Evolutionary conservation across 2,113 vertebrate species (phyloP).

Genomic region (Sinosuthora webbiana): DNA sequence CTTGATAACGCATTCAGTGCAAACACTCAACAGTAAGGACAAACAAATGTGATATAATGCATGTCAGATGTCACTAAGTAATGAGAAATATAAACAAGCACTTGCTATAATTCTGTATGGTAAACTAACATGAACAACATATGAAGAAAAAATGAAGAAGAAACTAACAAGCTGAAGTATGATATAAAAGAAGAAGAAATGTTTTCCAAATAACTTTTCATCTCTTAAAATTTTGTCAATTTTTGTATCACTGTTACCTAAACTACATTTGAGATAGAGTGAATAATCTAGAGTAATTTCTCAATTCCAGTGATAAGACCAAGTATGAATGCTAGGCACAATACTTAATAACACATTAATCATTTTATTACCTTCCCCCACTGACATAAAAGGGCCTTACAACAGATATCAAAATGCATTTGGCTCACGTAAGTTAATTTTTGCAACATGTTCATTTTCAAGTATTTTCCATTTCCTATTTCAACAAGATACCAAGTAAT

Average conservation of each 20-base stretch:
- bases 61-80: background rate
- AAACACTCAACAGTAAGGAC: background rate
- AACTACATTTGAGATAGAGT: background rate
- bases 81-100: background rate
- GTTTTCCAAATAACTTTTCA: background rate
- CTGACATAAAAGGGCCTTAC: background rate
- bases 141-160: background rate
- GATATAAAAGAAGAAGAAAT: background rate
- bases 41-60: background rate
- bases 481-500: background rate
- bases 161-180: background rate
- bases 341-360: background rate
- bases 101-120: background rate
- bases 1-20: background rate
- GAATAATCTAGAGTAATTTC: background rate
- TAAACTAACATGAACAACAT: background rate
- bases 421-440: background rate
- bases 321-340: background rate
- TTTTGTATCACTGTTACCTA: background rate
- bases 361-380: background rate
- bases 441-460: background rate
- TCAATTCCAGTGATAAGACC: background rate
- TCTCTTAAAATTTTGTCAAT: background rate
- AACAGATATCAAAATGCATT: background rate
- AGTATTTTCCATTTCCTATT: background rate